Evolutionary conservation across 2,113 vertebrate genomes (phyloP).

Genomic region (Pygoscelis antarcticus): DNA sequence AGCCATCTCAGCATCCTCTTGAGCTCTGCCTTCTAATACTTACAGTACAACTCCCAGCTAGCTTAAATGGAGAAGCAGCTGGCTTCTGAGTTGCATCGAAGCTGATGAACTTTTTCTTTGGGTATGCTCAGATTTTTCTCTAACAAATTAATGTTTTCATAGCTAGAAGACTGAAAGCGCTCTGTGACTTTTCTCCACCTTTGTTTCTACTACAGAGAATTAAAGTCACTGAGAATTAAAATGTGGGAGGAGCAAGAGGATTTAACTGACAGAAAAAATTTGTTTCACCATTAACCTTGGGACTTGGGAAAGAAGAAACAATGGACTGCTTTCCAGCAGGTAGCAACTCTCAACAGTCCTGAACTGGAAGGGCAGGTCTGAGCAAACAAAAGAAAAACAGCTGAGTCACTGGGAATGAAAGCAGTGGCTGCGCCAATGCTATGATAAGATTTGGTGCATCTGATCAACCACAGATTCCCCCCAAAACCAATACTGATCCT

Average conservation of each 20-base stretch:
- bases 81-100: neutral
- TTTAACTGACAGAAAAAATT: neutral
- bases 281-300: neutral
- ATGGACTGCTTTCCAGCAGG: neutral
- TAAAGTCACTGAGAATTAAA: neutral
- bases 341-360: neutral
- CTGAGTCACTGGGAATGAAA: neutral
- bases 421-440: neutral
- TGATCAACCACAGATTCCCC: neutral
- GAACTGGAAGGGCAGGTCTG: neutral
- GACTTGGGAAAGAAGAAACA: neutral
- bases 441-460: neutral
- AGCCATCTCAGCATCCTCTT: neutral
- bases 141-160: neutral
- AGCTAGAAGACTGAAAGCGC: neutral
- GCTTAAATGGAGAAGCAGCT: neutral
- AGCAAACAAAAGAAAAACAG: neutral
- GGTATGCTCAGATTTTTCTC: neutral
- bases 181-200: neutral
- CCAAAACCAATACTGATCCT: neutral
- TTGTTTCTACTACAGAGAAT: neutral
- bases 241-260: neutral
- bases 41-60: neutral
- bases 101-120: neutral
- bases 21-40: neutral